Conservation (phyloP, 2,797 vertebrate species). For the Protonibea diacanthus region DNA sequence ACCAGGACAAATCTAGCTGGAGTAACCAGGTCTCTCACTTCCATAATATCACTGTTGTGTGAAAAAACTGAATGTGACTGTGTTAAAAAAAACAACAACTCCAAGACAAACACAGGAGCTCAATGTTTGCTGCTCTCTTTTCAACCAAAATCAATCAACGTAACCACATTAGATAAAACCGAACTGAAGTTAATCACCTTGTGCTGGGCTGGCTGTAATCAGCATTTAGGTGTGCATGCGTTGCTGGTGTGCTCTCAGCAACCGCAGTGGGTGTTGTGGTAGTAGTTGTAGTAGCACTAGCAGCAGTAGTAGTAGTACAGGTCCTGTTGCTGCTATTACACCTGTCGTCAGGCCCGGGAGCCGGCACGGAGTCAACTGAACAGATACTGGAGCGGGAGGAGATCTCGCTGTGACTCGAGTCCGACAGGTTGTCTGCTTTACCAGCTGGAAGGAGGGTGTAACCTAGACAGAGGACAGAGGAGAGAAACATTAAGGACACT, state of each 20-base stretch:
- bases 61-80: no score
- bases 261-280: slow-evolving; percentile 6
- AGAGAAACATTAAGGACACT: background rate
- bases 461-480: slow-evolving; percentile 76
- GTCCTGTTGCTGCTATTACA: slow-evolving; percentile 81
- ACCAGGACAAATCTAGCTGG: no score
- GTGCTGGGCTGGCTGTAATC: slow-evolving; percentile 87
- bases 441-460: slow-evolving; percentile 87
- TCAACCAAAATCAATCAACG: no score
- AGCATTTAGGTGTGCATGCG: slow-evolving; percentile 65
- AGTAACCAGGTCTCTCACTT: background rate
- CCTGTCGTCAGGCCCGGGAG: slow-evolving; percentile 85
- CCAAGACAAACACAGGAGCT: no score
- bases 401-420: slow-evolving; percentile 97
- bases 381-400: slow-evolving; percentile 96
- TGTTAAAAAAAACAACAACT: background rate
- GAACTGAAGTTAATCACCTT: slow-evolving; percentile 82
- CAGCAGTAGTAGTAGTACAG: slow-evolving; percentile 16
- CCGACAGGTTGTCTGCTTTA: slow-evolving; percentile 92
- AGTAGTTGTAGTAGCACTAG: background rate
- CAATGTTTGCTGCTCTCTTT: no score
- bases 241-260: slow-evolving; percentile 60
- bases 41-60: no score
- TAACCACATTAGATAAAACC: background rate
- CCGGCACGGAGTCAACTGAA: slow-evolving; percentile 92